These are phyloP conservation scores for Lagopus muta DNA, from an alignment of 2,113 vertebrate species.

Conservation along the genomic window DNA sequence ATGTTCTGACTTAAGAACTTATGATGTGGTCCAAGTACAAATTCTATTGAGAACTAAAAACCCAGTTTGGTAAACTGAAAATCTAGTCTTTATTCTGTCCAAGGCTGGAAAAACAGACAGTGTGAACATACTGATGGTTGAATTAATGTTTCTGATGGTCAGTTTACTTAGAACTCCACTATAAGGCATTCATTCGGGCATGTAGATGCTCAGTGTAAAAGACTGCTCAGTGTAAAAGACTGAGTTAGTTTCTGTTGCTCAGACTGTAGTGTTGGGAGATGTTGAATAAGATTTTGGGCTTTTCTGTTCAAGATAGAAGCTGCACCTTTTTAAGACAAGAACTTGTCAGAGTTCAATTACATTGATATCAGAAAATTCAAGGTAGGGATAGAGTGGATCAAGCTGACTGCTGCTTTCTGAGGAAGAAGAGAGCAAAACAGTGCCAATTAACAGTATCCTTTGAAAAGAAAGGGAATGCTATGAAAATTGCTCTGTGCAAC, in stretches of 20 bases:
- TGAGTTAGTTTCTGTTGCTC: not conserved
- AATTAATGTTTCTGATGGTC: not conserved
- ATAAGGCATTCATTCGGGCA: fast-evolving
- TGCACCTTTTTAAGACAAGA: not conserved
- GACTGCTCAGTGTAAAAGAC: not conserved
- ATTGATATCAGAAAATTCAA: fast-evolving
- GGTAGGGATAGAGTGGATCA: not conserved
- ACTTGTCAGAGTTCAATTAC: not conserved
- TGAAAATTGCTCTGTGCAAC: not conserved
- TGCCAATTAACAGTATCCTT: not conserved
- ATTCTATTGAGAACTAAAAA: not conserved
- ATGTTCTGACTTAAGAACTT: not conserved
- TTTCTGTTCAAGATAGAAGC: not conserved
- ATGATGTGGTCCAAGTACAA: fast-evolving
- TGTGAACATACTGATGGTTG: not conserved
- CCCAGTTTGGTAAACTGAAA: fast-evolving
- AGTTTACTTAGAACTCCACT: not conserved
- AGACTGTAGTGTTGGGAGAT: not conserved
- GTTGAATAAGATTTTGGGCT: not conserved
- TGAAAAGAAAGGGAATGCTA: not conserved
- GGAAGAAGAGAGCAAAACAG: not conserved
- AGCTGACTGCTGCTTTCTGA: not conserved
- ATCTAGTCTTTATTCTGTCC: not conserved
- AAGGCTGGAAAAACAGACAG: not conserved
- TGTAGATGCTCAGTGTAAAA: not conserved